Conservation (phyloP, 2,888 invertebrate species). For the Taenaris catops region DNA sequence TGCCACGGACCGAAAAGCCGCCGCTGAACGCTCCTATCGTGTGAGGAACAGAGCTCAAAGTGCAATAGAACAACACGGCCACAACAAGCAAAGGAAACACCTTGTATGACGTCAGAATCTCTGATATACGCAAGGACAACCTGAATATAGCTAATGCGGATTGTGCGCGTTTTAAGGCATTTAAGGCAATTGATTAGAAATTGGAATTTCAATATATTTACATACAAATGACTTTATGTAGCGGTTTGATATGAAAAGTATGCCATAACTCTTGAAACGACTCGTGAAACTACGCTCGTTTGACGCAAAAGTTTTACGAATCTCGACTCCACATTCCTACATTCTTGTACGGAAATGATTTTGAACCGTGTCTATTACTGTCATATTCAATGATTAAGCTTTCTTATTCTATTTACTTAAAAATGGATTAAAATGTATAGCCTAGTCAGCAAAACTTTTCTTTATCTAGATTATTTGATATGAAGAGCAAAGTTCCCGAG, state of each 20-base stretch:
- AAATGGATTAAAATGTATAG: no score
- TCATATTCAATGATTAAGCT: no score
- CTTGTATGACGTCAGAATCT: conserved; percentile 19
- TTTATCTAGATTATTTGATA: no score
- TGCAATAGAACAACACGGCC: not conserved
- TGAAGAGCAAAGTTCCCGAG: no score
- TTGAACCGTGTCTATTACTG: no score
- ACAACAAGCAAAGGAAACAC: conserved; percentile 16
- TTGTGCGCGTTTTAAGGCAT: conserved; percentile 16
- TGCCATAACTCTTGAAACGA: conserved; percentile 4
- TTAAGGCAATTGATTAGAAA: conserved; percentile 16
- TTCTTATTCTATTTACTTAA: no score
- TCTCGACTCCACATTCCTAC: no score
- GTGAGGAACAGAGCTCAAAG: not conserved
- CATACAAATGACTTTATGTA: conserved; percentile 5
- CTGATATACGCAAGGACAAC: conserved; percentile 17
- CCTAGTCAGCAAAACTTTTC: no score
- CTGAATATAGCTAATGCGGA: conserved; percentile 16
- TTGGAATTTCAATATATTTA: conserved; percentile 10
- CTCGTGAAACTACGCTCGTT: not conserved
- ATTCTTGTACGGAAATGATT: no score
- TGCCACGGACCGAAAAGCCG: conserved; percentile 5
- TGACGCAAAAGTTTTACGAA: no score
- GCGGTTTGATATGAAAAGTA: conserved; percentile 1
- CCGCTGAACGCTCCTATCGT: conserved; percentile 1